Conservation (phyloP, 2,888 invertebrate species). For the Cheilosia vernalis region DNA sequence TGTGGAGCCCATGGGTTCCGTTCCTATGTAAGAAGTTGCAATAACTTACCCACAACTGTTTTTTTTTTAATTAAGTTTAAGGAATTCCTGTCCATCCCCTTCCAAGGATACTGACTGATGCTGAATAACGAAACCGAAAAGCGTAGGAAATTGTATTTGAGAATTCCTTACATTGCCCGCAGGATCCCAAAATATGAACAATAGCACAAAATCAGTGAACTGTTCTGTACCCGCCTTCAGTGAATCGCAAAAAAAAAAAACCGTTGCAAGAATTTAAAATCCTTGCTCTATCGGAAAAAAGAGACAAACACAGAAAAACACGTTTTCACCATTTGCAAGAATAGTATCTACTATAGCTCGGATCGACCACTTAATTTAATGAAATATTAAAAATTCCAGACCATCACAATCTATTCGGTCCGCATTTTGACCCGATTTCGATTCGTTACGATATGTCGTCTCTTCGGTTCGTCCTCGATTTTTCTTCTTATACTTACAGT, state of each 20-base stretch:
- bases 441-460: constrained; percentile 60
- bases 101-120: not conserved
- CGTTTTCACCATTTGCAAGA: constrained; percentile 10
- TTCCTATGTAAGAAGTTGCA: not conserved
- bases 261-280: constrained; percentile 33
- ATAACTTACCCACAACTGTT: constrained; percentile 21
- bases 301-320: not conserved
- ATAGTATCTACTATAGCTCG: constrained; percentile 8
- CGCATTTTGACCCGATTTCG: constrained; percentile 70
- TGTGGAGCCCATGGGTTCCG: too few relatives aligned
- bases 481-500: not conserved
- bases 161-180: constrained; percentile 60
- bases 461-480: not conserved
- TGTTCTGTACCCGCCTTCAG: constrained; percentile 11
- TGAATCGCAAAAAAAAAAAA: constrained; percentile 5
- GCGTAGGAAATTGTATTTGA: constrained; percentile 24
- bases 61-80: constrained; percentile 48
- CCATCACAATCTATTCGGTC: constrained; percentile 70
- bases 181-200: constrained; percentile 48
- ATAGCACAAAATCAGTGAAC: constrained; percentile 52
- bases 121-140: not conserved
- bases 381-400: constrained; percentile 82
- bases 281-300: constrained; percentile 2
- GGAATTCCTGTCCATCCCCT: constrained; percentile 34
- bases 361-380: constrained; percentile 82